Evolutionary conservation across 2,888 invertebrate genomes (phyloP), one percentile per base, ranked within the genome.

Genomic region (Nysson spinosus): DNA sequence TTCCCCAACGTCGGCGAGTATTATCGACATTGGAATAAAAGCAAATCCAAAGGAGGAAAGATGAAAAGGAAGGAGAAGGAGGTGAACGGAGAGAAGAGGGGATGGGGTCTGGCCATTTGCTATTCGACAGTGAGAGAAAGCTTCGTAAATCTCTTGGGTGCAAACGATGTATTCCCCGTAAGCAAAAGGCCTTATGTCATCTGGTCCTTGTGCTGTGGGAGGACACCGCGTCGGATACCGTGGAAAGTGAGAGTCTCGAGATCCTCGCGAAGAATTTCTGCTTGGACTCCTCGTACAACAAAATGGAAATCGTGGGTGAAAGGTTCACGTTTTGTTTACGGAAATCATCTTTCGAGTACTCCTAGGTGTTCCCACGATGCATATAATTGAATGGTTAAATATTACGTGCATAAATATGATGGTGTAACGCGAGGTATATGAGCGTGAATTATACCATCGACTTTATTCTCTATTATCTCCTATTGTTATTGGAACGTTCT

Each of bases 231-330:
- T 11, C 47, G 51, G 40, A 61, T 54, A 43, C 52, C 47, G 32
- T 57, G 52, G 66, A 82, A 82, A 79, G 81, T 78, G 80, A 82
- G 81, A 82, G 80, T 82, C 67, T 50, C 60, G 47, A 35, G 55
- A 35, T 40, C 49, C 26, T 40, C 34, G 20, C 17, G n/a, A 22
- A 35, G 39, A 34, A 40, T 50, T 50, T 42, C 52, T 57, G 39
- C 9, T 34, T n/a, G 57, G 28, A 11, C 28, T 12, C 30, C 28
- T 44, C 56, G 37, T 32, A 19, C 37, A 20, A 32, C 61, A 34
- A 62, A 68, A 66, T 60, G 73, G 54, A 69, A 70, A 64, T 71
- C 52, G 51, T 26, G 60, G 40, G 52, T 58, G 61, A 71, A 75
- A 69, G 68, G 55, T 54, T 35, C 47, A 22, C 26, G 37, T 63